Conservation (phyloP, 2,888 invertebrate species). For the Torymus aiolomorphi region DNA sequence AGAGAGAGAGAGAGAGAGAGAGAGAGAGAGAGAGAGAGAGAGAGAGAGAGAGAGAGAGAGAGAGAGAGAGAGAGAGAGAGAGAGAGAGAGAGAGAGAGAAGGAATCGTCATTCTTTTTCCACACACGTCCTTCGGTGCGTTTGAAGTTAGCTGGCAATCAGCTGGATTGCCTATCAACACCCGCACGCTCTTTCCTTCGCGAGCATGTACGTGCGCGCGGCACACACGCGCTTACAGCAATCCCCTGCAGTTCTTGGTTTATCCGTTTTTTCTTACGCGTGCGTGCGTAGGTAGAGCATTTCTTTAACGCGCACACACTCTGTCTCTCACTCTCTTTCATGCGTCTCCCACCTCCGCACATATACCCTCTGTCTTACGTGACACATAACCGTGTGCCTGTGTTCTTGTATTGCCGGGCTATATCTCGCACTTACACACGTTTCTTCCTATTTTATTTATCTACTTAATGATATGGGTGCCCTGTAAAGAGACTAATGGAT, state of each 20-base stretch:
- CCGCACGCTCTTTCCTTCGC: conserved; percentile 39
- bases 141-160: conserved; percentile 74
- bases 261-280: no score
- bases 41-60: neutral
- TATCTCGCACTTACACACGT: conserved; percentile 50
- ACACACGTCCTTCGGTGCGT: conserved; percentile 65
- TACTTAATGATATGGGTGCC: no score
- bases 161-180: conserved; percentile 75
- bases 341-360: no score
- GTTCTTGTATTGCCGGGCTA: no score
- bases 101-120: conserved; percentile 35
- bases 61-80: neutral
- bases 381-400: no score
- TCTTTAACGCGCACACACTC: no score
- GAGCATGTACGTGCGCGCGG: conserved; percentile 56
- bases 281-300: no score
- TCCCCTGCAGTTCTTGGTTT: no score
- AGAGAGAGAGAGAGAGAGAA: neutral
- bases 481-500: no score
- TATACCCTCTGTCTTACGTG: no score
- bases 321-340: no score
- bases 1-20: neutral
- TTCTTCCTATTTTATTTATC: conserved; percentile 1
- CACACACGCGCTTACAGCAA: conserved; percentile 19
- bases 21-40: neutral